Evolutionary conservation across 1,140 invertebrate species (phyloP).

Genomic region (Ericerus pela): DNA sequence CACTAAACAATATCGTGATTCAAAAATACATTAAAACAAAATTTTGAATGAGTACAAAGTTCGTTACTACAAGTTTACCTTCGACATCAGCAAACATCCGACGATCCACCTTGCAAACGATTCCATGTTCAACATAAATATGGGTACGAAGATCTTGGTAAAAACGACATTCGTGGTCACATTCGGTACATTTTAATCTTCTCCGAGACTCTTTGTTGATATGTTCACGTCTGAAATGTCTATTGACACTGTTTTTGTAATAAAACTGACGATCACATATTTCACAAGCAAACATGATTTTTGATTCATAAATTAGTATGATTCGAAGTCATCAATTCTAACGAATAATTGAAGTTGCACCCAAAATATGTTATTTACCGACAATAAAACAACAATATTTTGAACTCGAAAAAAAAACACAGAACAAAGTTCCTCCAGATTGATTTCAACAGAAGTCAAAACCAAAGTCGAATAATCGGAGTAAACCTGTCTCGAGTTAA

Average conservation of each 20-base stretch:
- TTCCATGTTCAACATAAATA: background rate
- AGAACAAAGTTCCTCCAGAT: no score
- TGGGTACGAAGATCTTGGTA: background rate
- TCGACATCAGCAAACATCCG: background rate
- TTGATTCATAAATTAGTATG: no score
- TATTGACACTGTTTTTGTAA: slow-evolving; percentile 4
- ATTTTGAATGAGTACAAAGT: background rate
- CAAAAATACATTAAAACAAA: background rate
- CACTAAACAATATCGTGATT: background rate
- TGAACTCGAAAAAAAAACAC: no score
- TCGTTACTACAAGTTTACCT: no score
- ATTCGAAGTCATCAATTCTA: no score
- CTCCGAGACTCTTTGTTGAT: background rate
- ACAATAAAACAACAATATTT: no score
- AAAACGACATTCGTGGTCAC: background rate
- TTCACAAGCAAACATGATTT: slow-evolving; percentile 2
- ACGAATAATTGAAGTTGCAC: no score
- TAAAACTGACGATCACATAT: background rate
- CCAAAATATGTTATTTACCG: no score
- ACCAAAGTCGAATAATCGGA: no score
- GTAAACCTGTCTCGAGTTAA: no score
- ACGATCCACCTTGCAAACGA: slow-evolving; percentile 1
- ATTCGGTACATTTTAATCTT: slow-evolving; percentile 1
- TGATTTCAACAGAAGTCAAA: no score
- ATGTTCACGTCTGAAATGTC: slow-evolving; percentile 2